Conservation (phyloP, 2,113 vertebrate genomes). For the Megatriorchis doriae region DNA sequence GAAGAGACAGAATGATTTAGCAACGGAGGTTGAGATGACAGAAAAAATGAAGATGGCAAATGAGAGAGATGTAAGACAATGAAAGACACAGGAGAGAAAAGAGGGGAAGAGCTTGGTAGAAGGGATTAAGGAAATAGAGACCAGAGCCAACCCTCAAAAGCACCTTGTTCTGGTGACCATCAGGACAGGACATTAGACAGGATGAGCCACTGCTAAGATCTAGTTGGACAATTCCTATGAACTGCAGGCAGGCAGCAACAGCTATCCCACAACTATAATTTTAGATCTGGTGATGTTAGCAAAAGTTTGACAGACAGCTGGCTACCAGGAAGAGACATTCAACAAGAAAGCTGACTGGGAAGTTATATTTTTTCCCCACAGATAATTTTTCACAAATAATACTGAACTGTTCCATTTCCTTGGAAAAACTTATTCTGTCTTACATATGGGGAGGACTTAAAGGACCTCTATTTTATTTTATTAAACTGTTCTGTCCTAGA, state of each 20-base stretch:
- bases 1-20: background rate
- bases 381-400: slow-evolving; percentile 3
- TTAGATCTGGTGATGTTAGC: slow-evolving; percentile 13
- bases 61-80: background rate
- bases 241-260: background rate
- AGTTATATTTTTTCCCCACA: background rate
- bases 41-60: background rate
- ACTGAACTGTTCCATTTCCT: background rate
- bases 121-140: background rate
- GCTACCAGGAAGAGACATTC: background rate
- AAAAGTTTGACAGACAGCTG: slow-evolving; percentile 14
- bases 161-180: background rate
- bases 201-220: background rate
- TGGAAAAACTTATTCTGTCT: background rate
- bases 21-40: background rate
- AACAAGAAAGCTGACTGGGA: slow-evolving; percentile 23
- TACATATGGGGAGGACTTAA: background rate
- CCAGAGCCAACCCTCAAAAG: background rate
- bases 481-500: background rate
- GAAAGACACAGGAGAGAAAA: background rate
- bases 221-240: background rate
- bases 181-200: background rate
- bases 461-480: background rate
- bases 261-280: background rate
- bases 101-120: background rate